These are phyloP conservation scores for Apotomis betuletana DNA, from an alignment of 2,888 invertebrate species.

Conservation along the genomic window DNA sequence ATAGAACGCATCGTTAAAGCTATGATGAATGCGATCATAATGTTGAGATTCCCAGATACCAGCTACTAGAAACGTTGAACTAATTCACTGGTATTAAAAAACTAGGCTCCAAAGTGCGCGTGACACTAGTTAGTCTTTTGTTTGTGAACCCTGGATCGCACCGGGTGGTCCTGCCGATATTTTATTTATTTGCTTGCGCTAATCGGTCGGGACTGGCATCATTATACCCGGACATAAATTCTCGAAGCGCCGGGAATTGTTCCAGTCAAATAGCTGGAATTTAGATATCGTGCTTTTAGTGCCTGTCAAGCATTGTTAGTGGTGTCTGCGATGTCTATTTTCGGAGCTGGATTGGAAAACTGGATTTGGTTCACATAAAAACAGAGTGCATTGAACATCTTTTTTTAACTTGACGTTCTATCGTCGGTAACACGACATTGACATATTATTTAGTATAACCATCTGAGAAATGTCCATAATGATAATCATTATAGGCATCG, in stretches of 20 bases:
- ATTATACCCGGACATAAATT: constrained; percentile 28
- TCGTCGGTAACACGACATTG: no score
- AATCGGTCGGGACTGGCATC: constrained; percentile 42
- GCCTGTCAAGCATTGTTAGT: constrained; percentile 32
- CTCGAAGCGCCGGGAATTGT: constrained; percentile 24
- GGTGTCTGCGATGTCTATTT: constrained; percentile 6
- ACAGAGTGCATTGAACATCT: neutral
- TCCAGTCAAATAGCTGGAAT: constrained; percentile 33
- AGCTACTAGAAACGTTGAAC: no score
- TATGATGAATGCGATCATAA: no score
- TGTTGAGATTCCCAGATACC: no score
- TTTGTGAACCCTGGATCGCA: constrained; percentile 51
- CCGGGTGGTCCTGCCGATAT: constrained; percentile 68
- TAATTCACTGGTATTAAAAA: neutral
- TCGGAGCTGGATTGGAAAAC: neutral
- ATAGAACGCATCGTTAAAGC: no score
- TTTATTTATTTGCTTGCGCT: constrained; percentile 52
- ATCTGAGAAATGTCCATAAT: no score
- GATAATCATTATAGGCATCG: no score
- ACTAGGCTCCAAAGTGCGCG: no score
- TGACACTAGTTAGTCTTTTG: constrained; percentile 30
- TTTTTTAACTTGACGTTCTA: no score
- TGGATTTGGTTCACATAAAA: neutral
- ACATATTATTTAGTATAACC: no score
- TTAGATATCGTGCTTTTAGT: constrained; percentile 27